These are phyloP conservation scores for Avahi laniger DNA, from an alignment of 2,797 vertebrate genomes.

Conservation along the genomic window DNA sequence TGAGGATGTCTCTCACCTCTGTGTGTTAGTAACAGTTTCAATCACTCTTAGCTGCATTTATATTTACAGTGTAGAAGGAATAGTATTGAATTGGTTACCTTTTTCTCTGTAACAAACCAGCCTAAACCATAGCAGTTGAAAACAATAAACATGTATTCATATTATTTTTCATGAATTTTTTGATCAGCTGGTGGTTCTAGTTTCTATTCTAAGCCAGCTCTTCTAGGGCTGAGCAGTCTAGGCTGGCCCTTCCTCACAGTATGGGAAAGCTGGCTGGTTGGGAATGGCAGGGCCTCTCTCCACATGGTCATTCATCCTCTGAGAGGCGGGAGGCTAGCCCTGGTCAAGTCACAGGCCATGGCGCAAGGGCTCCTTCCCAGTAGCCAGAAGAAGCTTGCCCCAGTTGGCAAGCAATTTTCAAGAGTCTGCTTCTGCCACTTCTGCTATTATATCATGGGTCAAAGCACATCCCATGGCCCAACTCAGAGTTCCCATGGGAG, in stretches of 20 bases:
- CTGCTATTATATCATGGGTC: background rate
- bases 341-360: rapidly evolving
- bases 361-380: background rate
- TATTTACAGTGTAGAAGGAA: background rate
- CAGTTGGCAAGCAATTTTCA: background rate
- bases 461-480: background rate
- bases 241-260: background rate
- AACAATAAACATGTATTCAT: background rate
- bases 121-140: background rate
- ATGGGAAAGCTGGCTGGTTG: background rate
- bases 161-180: background rate
- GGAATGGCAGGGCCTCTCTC: background rate
- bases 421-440: background rate
- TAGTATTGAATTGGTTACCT: background rate
- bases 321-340: background rate
- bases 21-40: background rate
- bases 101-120: background rate
- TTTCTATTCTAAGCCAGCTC: background rate
- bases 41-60: background rate
- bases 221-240: background rate
- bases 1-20: background rate
- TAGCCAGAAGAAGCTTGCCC: background rate
- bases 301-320: too few species aligned
- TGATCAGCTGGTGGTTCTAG: background rate
- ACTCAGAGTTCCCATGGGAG: background rate